Conservation (phyloP, 1,140 invertebrate species). For the Orussus abietinus region DNA sequence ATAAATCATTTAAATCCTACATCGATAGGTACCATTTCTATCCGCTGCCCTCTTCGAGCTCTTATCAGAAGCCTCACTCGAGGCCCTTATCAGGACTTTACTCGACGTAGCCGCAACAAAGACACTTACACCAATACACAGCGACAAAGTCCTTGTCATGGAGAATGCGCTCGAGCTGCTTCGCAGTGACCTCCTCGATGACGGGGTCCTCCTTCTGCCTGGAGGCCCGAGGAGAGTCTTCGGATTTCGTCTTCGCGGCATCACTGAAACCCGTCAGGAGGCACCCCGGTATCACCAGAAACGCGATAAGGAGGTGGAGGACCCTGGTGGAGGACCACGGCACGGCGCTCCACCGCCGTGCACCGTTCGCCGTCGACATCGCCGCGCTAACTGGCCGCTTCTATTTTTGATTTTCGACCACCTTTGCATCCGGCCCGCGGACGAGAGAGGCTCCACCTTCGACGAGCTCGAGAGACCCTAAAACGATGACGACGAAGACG, state of each 20-base stretch:
- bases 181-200: constrained; percentile 88
- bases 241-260: too few relatives aligned
- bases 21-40: too few relatives aligned
- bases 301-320: constrained; percentile 28
- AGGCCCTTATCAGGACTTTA: background rate
- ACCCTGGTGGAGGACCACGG: constrained; percentile 36
- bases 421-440: background rate
- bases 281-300: constrained; percentile 25
- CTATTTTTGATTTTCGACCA: constrained; percentile 43
- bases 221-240: constrained; percentile 19
- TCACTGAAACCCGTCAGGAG: constrained; percentile 19
- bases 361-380: constrained; percentile 54
- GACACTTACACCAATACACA: constrained; percentile 95
- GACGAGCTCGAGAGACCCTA: too few relatives aligned
- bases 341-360: constrained; percentile 35
- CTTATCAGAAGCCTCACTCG: too few relatives aligned
- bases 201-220: constrained; percentile 62
- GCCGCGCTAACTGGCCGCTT: constrained; percentile 49
- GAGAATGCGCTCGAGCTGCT: constrained; percentile 83
- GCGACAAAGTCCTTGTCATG: constrained; percentile 90
- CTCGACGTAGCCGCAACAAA: too few relatives aligned
- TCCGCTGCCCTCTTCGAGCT: too few relatives aligned
- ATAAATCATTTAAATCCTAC: too few relatives aligned
- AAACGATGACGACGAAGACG: too few relatives aligned
- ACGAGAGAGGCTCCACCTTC: too few relatives aligned